Evolutionary conservation across 1,140 invertebrate species (phyloP), one percentile per base, ranked within the genome.

Genomic region (Probaryconus sp.): DNA sequence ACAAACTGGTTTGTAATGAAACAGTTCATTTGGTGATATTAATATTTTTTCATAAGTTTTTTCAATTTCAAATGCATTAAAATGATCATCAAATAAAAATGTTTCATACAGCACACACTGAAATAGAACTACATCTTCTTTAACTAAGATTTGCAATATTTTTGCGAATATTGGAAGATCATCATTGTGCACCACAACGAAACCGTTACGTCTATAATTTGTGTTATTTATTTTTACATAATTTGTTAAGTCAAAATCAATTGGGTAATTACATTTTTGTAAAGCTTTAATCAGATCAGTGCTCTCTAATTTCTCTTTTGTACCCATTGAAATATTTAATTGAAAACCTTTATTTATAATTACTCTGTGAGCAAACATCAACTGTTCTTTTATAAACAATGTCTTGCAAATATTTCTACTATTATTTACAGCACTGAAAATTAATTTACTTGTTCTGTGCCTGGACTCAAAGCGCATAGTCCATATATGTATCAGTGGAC

Each of bases 391-490:
- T 20, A 35, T 48, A 28, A 11, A 43, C 5, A 74, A 14, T 2
- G 55, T 67, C 26, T 55, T 47, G 18, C 35, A 48, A 13, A 48
- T 30, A 50, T 75, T 69, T 9, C 31, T 55, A 30, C 21, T 38
- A 33, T 40, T 50, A n/a, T 43, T 10, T 13, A 51, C 31, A 9
- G 47, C 51, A 30, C 16, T 37, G 5, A 55, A 28, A 26, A 67
- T 68, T 33, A 30, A 26, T 64, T 63, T 76, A 21, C 58, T 56
- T 1, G 35, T 40, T 24, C 38, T 20, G 14, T 76, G 65, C 13
- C 50, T 47, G 0, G 65, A 63, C 56, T 70, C 73, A 30, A 42
- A 51, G 5, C 73, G 30, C 45, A 76, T 65, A 7, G 65, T 28
- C 20, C 24, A 64, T 21, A 55, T 43, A 24, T 70, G 31, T n/a